A percentile compares a stretch with the other conserved stretches of the same genome.
phyloP scores from a whole-genome alignment of 2,888 invertebrate species.

The Leptinotarsa tumamoca region DNA sequence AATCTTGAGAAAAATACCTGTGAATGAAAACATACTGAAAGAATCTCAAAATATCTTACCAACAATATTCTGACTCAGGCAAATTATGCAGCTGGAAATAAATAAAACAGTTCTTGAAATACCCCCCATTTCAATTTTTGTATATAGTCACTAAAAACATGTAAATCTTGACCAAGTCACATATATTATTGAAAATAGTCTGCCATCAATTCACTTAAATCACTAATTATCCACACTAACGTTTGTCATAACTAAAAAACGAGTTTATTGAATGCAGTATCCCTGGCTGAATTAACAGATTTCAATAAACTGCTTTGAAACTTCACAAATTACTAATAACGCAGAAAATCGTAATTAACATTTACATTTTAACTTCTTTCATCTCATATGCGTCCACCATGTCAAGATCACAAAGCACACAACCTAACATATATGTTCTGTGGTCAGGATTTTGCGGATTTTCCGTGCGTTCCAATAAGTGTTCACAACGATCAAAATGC shows the following conservation, averaged over 20 bases:
- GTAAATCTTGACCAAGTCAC: constrained; percentile 27
- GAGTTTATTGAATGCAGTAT: constrained; percentile 8
- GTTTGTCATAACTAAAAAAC: constrained; percentile 28
- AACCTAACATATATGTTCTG: constrained; percentile 8
- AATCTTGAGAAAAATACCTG: not conserved
- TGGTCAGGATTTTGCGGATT: constrained; percentile 4
- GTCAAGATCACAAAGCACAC: constrained; percentile 15
- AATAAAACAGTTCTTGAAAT: constrained; percentile 59
- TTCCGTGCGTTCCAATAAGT: no score
- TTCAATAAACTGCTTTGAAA: not conserved
- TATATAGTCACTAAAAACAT: constrained; percentile 39
- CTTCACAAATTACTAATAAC: constrained; percentile 11
- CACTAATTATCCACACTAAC: constrained; percentile 49
- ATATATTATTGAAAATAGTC: constrained; percentile 58
- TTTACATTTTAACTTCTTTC: constrained; percentile 12
- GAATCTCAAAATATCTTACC: constrained; percentile 51
- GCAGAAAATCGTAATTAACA: constrained; percentile 1
- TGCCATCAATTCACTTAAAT: constrained; percentile 55
- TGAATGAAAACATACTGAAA: constrained; percentile 18
- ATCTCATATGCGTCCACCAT: constrained; percentile 20
- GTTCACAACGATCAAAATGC: no score
- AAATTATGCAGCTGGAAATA: constrained; percentile 58
- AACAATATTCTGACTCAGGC: constrained; percentile 59
- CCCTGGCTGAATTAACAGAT: not conserved
- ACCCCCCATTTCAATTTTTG: constrained; percentile 45